A percentile compares a stretch with the other conserved stretches of the same genome.
Evolutionary conservation across 2,888 invertebrate species (phyloP).

Genomic region (Dusona sp.): DNA sequence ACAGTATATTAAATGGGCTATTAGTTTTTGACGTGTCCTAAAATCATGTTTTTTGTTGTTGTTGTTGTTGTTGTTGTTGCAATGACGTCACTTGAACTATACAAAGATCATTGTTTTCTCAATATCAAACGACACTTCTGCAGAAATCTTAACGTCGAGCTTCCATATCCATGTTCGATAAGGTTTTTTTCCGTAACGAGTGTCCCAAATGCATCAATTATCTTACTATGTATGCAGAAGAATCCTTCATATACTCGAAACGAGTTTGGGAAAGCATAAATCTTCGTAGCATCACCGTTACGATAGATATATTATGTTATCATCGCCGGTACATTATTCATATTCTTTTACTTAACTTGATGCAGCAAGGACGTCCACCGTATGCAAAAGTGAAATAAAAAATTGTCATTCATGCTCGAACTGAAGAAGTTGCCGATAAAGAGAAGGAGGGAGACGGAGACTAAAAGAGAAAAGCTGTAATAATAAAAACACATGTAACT

Average conservation of each 20-base stretch:
- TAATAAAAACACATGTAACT: constrained; percentile 7
- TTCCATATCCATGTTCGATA: not conserved
- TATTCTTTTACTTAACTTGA: constrained; percentile 50
- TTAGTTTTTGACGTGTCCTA: not conserved
- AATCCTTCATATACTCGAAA: constrained; percentile 17
- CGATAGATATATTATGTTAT: constrained; percentile 32
- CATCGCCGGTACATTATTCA: constrained; percentile 21
- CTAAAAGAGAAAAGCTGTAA: not conserved
- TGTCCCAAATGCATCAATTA: constrained; percentile 4
- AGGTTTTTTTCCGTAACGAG: not conserved
- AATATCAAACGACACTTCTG: not conserved
- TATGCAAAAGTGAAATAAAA: constrained; percentile 20
- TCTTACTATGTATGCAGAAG: constrained; percentile 10
- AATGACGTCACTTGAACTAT: not conserved
- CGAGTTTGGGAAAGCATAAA: constrained; percentile 44
- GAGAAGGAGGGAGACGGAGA: constrained; percentile 1
- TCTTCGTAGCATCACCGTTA: constrained; percentile 30
- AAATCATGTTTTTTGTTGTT: not conserved
- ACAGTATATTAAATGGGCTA: not conserved
- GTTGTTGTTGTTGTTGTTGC: too few species aligned
- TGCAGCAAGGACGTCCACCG: constrained; percentile 49
- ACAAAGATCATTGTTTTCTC: not conserved
- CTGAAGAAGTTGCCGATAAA: constrained; percentile 4
- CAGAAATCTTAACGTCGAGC: not conserved
- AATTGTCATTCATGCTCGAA: constrained; percentile 43